Conservation (phyloP, 2,888 invertebrate genomes). For the Amphipyra berbera region DNA sequence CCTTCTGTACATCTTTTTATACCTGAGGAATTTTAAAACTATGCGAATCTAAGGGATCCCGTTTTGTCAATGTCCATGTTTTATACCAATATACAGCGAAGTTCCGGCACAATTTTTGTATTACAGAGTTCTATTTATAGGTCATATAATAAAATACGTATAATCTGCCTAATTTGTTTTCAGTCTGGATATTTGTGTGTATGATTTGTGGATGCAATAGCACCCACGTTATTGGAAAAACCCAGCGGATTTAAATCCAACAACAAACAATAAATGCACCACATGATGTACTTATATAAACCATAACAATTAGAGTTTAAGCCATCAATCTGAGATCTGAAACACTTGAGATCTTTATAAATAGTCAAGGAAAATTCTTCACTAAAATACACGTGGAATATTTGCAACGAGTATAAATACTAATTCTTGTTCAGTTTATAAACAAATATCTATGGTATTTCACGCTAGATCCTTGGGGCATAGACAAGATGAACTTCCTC, state of each 20-base stretch:
- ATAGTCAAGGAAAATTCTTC: slow-evolving; percentile 56
- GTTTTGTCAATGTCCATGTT: no score
- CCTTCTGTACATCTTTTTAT: no score
- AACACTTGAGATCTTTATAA: slow-evolving; percentile 49
- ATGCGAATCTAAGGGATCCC: no score
- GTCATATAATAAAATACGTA: no score
- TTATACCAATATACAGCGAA: no score
- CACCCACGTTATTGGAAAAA: slow-evolving; percentile 2
- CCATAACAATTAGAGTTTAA: slow-evolving; percentile 4
- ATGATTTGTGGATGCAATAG: not conserved
- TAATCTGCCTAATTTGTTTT: no score
- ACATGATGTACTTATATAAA: not conserved
- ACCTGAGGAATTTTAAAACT: no score
- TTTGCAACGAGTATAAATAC: slow-evolving; percentile 6
- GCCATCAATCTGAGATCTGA: slow-evolving; percentile 24
- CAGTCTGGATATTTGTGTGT: not conserved
- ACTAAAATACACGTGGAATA: slow-evolving; percentile 10
- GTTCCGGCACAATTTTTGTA: no score
- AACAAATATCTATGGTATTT: not conserved
- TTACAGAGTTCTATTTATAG: no score
- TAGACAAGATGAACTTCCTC: not conserved
- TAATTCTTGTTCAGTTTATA: not conserved
- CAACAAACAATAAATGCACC: slow-evolving; percentile 20
- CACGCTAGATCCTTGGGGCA: slow-evolving; percentile 17
- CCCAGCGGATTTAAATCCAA: slow-evolving; percentile 3